Conservation (phyloP, 2,113 vertebrate species). For the Pseudorectes ferrugineus region DNA sequence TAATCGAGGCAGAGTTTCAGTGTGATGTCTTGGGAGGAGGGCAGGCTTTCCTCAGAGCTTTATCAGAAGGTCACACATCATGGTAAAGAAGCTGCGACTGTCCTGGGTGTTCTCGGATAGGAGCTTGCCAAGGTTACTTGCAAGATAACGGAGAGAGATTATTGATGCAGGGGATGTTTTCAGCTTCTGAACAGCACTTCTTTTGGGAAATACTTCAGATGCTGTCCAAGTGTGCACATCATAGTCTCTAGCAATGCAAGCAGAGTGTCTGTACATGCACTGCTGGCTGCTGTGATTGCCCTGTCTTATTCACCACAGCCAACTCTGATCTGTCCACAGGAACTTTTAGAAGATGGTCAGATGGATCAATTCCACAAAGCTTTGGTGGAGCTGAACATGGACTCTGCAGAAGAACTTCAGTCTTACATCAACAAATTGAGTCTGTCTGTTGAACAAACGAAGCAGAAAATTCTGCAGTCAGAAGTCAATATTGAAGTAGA, state of each 20-base stretch:
- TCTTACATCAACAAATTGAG: conserved; percentile 94
- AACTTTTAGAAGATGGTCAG: conserved; percentile 79
- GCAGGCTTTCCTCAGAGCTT: not conserved
- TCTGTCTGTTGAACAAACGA: conserved; percentile 84
- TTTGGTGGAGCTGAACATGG: conserved; percentile 95
- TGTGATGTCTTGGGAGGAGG: not conserved
- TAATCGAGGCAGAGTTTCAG: not conserved
- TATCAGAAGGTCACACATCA: not conserved
- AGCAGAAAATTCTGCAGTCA: conserved; percentile 84
- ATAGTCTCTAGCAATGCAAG: not conserved
- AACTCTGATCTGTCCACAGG: conserved; percentile 54
- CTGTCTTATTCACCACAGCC: not conserved
- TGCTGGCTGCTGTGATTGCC: not conserved
- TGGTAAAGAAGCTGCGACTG: not conserved
- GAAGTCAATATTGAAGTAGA: conserved; percentile 80
- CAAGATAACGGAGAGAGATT: not conserved
- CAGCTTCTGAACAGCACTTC: not conserved
- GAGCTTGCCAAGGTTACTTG: not conserved
- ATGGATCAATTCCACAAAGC: conserved; percentile 90
- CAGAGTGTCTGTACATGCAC: not conserved
- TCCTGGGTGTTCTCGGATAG: not conserved
- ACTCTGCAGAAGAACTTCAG: conserved; percentile 94
- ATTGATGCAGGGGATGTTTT: not conserved
- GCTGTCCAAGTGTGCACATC: not conserved
- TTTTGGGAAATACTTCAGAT: not conserved